phyloP scores from a whole-genome alignment of 2,888 invertebrate species.

The Drosophila anomalata region DNA sequence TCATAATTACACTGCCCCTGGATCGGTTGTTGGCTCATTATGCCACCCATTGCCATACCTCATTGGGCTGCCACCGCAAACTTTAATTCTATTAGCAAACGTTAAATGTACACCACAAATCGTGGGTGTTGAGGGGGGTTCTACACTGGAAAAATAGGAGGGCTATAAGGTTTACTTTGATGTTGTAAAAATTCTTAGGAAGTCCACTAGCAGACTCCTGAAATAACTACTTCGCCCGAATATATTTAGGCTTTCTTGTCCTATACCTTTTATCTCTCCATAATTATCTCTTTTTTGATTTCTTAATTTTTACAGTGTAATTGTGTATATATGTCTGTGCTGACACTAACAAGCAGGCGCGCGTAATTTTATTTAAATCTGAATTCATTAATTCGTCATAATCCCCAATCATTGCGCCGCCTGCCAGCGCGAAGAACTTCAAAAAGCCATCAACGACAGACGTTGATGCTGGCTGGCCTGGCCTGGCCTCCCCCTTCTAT shows the following conservation, averaged over 20 bases:
- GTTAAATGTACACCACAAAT: constrained; percentile 67
- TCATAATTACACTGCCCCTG: constrained; percentile 64
- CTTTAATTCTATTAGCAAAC: constrained; percentile 81
- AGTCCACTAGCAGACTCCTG: too few relatives aligned
- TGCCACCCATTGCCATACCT: constrained; percentile 24
- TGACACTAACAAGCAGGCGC: constrained; percentile 66
- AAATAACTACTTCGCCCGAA: too few relatives aligned
- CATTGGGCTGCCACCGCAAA: constrained; percentile 65
- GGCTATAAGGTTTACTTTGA: not conserved
- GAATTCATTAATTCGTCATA: constrained; percentile 81
- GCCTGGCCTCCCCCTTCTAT: constrained; percentile 6
- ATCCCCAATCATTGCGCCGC: constrained; percentile 80
- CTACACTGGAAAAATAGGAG: not conserved
- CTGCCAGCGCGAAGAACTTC: constrained; percentile 70
- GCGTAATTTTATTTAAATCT: constrained; percentile 80
- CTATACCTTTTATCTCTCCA: too few relatives aligned
- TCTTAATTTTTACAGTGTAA: constrained; percentile 11
- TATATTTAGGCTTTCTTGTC: too few relatives aligned
- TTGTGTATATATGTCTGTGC: constrained; percentile 20
- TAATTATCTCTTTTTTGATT: not conserved
- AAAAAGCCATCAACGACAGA: constrained; percentile 81
- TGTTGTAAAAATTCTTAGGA: not conserved
- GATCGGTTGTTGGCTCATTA: constrained; percentile 47
- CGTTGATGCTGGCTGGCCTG: constrained; percentile 49
- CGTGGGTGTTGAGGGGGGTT: not conserved